Base-by-base conservation (phyloP, 2,113 vertebrate species). In the Cottus gobio region DNA sequence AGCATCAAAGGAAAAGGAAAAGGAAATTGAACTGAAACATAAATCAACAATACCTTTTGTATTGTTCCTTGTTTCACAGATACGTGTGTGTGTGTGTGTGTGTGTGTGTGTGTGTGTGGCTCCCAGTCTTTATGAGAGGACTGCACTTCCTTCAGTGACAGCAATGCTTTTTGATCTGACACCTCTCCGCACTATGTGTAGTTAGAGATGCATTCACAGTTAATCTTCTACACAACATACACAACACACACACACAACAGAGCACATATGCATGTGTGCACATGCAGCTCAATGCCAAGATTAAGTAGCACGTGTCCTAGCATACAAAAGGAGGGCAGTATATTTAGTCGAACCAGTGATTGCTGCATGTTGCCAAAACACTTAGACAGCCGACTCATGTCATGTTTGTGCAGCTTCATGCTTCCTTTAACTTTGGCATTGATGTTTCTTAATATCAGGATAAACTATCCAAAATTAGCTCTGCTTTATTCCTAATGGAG, bases 71-170 rank as follows among this genome's bases (percentile, higher is more conserved):
- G 60, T 80, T 67, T 71, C 58, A 68, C 15, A 75, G 20, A 44
- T 54, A 15, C 39, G 16, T 66, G 20, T 67, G 36, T 42, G 15
- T 31, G 24, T 60, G 26, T 8, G 18, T 42, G 16, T 48, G 72
- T 64, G 39, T 42, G 39, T 13, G 42, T 44, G 42, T 15, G 37
- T 39, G 39, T 42, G 39, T 42, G 8, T 46, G 44, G 0, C 37
- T 39, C 37, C 37, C 8, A 39, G 34, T 39, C 37, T 48, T 54
- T 54, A 63, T 66, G 54, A 69, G 50, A 39, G 71, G 75, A 81
- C 75, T 79, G 62, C 63, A 88, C 36, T 72, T 79, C 80, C 82
- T 63, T 77, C 37, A 85, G 83, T 62, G 56, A 79, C 48, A 75
- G 31, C 13, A 46, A 30, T 71, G 70, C 65, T 67, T 56, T 77